Evolutionary conservation across 2,113 vertebrate genomes (phyloP), one percentile per base, ranked within the genome.

Genomic region (Ranitomeya imitator): DNA sequence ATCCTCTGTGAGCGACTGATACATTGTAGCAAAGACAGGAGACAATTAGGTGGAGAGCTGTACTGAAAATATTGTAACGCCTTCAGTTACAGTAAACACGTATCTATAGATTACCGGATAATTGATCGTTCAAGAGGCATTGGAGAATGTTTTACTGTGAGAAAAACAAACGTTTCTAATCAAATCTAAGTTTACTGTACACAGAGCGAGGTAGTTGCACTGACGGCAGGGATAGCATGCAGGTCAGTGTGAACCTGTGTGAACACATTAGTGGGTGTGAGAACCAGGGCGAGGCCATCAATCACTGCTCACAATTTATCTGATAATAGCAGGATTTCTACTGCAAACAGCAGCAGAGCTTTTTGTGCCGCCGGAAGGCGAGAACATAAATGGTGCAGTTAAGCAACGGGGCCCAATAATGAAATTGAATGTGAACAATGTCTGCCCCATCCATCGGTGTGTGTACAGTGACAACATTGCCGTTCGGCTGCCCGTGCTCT

Each of bases 291-390:
- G 2, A 6, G 4, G 2, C 52, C 45, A 71, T 63, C 26, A 84
- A 84, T 84, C 65, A 84, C 61, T 31, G 55, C 23, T 1, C 11
- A 18, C 0, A 0, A 5, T 21, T 45, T 21, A 31, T 55, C 60
- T 67, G 76, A 63, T 86, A 67, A 86, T 15, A 37, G 11, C 13
- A 51, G 85, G 31, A 60, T 76, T 37, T 61, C 31, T 78, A 60
- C 31, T 10, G 37, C 31, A 86, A 61, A 23, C 57, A 61, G 45
- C 13, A 15, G 45, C 15, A 13, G 12, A 19, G 26, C 2, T 9
- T 3, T 13, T 52, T 13, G n/a, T 69, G 21, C 54, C 45, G 67
- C 31, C n/a, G 8, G 13, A 65, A 84, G 82, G 82, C 54, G 63
- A 7, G 37, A 67, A 18, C 26, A n/a, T 11, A 15, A 23, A 57